phyloP scores from a whole-genome alignment of 2,113 vertebrate species.

The Arvicanthis niloticus region DNA sequence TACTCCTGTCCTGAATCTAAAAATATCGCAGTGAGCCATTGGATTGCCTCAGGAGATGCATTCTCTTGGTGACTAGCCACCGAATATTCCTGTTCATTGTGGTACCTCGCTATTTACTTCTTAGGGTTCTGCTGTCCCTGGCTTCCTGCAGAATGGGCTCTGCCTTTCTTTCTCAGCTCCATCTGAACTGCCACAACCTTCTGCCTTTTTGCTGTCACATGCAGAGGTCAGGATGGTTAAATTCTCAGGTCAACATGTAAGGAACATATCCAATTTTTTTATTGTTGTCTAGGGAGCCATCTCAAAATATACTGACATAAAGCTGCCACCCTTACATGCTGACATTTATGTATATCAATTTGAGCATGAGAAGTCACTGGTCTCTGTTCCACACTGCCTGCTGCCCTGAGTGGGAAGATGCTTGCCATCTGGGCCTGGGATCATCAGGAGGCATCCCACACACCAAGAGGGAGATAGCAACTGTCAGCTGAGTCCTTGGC shows the following conservation, averaged over 20 bases:
- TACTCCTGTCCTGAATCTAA: background rate
- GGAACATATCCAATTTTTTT: background rate
- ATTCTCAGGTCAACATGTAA: background rate
- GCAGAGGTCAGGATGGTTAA: background rate
- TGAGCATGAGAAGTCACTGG: background rate
- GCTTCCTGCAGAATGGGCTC: background rate
- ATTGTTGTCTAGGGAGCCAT: background rate
- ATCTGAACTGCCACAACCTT: background rate
- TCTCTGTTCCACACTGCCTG: background rate
- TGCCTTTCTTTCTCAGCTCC: background rate
- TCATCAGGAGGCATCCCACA: too few species aligned
- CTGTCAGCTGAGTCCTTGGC: background rate
- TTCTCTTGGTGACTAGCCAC: background rate
- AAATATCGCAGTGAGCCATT: background rate
- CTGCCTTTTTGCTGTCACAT: background rate
- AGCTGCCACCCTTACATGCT: background rate
- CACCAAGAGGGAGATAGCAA: background rate
- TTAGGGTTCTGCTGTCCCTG: background rate
- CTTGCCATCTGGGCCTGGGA: background rate
- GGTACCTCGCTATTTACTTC: background rate
- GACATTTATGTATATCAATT: background rate
- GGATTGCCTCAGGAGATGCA: background rate
- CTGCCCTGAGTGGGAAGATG: accelerated
- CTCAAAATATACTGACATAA: background rate
- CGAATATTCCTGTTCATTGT: background rate